A percentile compares a stretch with the other conserved stretches of the same genome.
Evolutionary conservation across 2,797 vertebrate genomes (phyloP).

Genomic region (Chiroxiphia lanceolata): DNA sequence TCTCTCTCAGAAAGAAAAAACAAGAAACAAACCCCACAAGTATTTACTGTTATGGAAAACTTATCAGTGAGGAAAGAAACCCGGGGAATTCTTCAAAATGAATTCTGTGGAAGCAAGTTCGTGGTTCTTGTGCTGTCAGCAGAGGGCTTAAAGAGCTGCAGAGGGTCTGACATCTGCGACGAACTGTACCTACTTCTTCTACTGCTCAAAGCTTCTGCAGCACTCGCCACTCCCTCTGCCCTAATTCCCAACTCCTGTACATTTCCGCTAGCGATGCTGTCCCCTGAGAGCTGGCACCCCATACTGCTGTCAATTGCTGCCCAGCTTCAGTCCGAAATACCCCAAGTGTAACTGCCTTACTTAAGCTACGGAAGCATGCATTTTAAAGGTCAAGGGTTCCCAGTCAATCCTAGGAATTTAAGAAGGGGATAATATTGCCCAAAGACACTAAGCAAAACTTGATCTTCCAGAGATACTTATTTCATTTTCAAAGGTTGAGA

Average conservation of each 20-base stretch:
- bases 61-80: background rate
- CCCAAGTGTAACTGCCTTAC: background rate
- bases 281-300: background rate
- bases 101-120: background rate
- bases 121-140: slow-evolving; percentile 14
- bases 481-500: slow-evolving; percentile 49
- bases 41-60: background rate
- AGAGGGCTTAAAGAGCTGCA: slow-evolving; percentile 50
- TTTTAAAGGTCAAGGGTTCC: slow-evolving; percentile 64
- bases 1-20: background rate
- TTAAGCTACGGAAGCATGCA: background rate
- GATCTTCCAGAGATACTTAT: slow-evolving; percentile 50
- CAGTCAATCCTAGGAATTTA: slow-evolving; percentile 49
- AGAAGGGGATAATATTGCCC: slow-evolving; percentile 52
- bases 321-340: slow-evolving; percentile 16
- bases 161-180: background rate
- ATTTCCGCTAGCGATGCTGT: background rate
- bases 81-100: background rate
- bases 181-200: background rate
- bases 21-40: background rate
- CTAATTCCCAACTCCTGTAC: background rate
- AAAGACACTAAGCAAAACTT: slow-evolving; percentile 50
- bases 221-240: background rate
- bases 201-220: background rate
- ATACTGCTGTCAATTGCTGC: background rate